A percentile compares a stretch with the other conserved stretches of the same genome.
These are phyloP conservation scores for Oreohelix idahoensis DNA, from an alignment of 1,140 invertebrate genomes.

Conservation along the genomic window DNA sequence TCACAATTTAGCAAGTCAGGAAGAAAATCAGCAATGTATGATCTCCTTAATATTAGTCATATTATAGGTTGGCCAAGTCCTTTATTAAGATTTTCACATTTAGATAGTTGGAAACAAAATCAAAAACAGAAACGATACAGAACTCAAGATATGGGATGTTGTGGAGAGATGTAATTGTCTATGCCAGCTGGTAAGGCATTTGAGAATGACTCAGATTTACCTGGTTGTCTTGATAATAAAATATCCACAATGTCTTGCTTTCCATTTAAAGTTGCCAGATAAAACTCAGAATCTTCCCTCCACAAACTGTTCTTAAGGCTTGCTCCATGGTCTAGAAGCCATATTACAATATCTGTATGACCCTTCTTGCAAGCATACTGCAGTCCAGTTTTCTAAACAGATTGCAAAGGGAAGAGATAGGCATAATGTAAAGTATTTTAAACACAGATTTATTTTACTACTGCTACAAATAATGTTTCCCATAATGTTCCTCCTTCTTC, in stretches of 20 bases:
- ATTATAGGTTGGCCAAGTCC: too few relatives aligned
- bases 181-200: not conserved
- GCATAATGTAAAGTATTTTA: not conserved
- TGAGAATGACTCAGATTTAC: not conserved
- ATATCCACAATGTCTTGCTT: not conserved
- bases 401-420: not conserved
- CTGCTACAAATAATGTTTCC: too few relatives aligned
- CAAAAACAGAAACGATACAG: too few relatives aligned
- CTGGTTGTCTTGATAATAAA: not conserved
- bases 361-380: slow-evolving; percentile 5
- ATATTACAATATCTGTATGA: not conserved
- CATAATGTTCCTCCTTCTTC: too few relatives aligned
- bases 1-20: too few relatives aligned
- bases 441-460: too few relatives aligned
- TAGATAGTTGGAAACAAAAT: not conserved
- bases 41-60: too few relatives aligned
- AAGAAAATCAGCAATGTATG: too few relatives aligned
- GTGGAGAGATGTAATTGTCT: not conserved
- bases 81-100: not conserved
- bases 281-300: slow-evolving; percentile 31
- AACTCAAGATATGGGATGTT: too few relatives aligned
- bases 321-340: slow-evolving; percentile 19
- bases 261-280: slow-evolving; percentile 25
- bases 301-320: not conserved
- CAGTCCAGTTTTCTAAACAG: slow-evolving; percentile 8